Base-by-base conservation (phyloP, 2,797 vertebrate species). In the Martes flavigula region DNA sequence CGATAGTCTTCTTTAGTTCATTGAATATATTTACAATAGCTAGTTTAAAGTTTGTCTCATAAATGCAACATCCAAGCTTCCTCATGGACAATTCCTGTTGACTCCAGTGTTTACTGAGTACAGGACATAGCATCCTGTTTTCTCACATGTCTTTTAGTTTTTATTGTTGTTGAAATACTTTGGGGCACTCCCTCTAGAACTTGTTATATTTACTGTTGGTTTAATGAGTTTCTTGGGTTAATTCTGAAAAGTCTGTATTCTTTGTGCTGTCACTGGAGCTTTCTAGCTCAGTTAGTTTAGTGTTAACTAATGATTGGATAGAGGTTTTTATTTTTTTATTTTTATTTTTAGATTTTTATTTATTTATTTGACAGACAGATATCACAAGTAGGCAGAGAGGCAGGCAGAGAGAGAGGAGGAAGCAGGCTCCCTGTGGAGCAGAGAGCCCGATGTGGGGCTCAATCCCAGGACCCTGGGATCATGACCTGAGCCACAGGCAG, bases 131-230 rank as follows among this genome's bases (percentile, higher is more conserved):
- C 20, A 9, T 91, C 89, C 30, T 73, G 5, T 90, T 96, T 81
- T 43, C 90, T 91, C 35, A 11, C 40, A 21, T 82, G 20, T 15
- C 27, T 92, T 40, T 2, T 79, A 27, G 48, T 77, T 75, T 51
- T 58, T 82, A 8, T 25, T 89, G 35, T 79, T 88, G 15, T 70
- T 88, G 64, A 77, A 93, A 64, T 79, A 75, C 72, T 85, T 48
- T 68, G 20, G 90, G 72, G 56, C 46, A 96, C 8, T 91, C 32
- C 9, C 13, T n/a, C 48, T 5, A 21, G 18, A 32, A 6, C 20
- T 93, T 96, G 7, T 79, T 93, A 20, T 56, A 79, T 70, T 87
- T 94, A 13, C 15, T 62, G 30, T 90, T 72, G 79, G 81, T 87
- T 90, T 48, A 72, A 27, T 85, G 78, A 79, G 35, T 58, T 91